These are phyloP conservation scores for Stictonetta naevosa DNA, from an alignment of 2,113 vertebrate species.

Conservation along the genomic window DNA sequence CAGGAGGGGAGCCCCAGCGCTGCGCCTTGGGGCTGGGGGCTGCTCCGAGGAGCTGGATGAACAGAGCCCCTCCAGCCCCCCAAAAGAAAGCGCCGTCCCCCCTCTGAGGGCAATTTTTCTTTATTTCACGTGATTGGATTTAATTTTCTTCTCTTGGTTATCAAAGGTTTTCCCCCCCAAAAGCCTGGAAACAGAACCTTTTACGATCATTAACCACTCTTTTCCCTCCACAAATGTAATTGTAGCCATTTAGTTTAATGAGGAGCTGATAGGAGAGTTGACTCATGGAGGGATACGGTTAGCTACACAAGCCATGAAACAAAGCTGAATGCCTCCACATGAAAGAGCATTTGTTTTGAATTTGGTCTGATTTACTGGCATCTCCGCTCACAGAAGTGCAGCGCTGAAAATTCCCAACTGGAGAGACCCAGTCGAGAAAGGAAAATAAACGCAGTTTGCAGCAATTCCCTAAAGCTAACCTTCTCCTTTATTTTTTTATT, in stretches of 20 bases:
- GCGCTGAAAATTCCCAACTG: slow-evolving; percentile 72
- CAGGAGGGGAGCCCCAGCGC: not conserved
- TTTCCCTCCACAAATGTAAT: slow-evolving; percentile 55
- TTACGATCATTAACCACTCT: slow-evolving; percentile 18
- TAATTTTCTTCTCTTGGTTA: not conserved
- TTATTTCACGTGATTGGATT: not conserved
- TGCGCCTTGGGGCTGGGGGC: not conserved
- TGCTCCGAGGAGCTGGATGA: not conserved
- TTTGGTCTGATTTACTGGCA: slow-evolving; percentile 81
- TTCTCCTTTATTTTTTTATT: not conserved
- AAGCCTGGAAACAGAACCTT: slow-evolving; percentile 36
- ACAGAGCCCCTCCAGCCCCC: not conserved
- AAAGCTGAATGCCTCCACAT: slow-evolving; percentile 68
- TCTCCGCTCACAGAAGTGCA: slow-evolving; percentile 15
- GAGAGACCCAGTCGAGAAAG: slow-evolving; percentile 68
- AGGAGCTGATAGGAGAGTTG: slow-evolving; percentile 65
- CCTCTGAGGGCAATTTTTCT: not conserved
- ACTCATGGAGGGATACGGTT: slow-evolving; percentile 62
- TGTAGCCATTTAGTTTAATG: slow-evolving; percentile 69
- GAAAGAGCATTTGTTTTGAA: slow-evolving; percentile 85
- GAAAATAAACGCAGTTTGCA: slow-evolving; percentile 44
- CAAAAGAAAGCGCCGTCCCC: not conserved
- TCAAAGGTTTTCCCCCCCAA: not conserved
- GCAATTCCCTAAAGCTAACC: slow-evolving; percentile 34
- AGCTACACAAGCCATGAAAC: slow-evolving; percentile 66